Conservation (phyloP, 2,113 vertebrate genomes). For the Paracanthobrama guichenoti region DNA sequence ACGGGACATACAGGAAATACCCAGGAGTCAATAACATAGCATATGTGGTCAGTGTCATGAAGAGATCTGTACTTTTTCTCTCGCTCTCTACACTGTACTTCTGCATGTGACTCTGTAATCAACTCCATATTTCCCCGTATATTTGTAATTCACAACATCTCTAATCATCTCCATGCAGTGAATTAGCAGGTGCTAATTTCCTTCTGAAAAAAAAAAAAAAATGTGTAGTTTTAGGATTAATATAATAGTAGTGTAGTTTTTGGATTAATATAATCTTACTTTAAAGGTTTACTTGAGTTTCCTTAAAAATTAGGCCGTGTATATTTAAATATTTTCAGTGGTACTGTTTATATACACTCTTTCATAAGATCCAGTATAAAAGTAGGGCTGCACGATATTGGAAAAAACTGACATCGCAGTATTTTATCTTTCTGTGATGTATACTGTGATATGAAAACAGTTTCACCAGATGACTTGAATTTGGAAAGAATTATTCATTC, state of each 20-base stretch:
- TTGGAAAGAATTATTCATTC: too few species aligned
- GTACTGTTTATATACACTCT: too few species aligned
- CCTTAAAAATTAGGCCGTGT: too few species aligned
- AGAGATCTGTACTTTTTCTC: background rate
- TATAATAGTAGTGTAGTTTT: background rate
- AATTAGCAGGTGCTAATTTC: background rate
- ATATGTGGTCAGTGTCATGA: slow-evolving; percentile 82
- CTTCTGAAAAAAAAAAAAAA: background rate
- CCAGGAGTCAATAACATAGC: slow-evolving; percentile 96
- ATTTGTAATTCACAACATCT: background rate
- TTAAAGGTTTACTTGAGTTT: background rate
- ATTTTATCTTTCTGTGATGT: too few species aligned
- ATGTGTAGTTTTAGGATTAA: background rate
- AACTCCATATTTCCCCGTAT: background rate
- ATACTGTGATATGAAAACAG: too few species aligned
- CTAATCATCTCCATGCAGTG: background rate
- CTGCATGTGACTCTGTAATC: background rate
- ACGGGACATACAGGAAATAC: slow-evolving; percentile 89
- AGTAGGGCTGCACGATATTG: too few species aligned
- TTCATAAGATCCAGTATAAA: too few species aligned
- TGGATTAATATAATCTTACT: background rate
- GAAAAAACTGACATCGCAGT: too few species aligned
- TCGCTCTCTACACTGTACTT: background rate
- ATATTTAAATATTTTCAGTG: too few species aligned
- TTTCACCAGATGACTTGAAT: too few species aligned